Conservation (phyloP, 2,888 invertebrate species). For the Amblyjoppa fuscipennis region DNA sequence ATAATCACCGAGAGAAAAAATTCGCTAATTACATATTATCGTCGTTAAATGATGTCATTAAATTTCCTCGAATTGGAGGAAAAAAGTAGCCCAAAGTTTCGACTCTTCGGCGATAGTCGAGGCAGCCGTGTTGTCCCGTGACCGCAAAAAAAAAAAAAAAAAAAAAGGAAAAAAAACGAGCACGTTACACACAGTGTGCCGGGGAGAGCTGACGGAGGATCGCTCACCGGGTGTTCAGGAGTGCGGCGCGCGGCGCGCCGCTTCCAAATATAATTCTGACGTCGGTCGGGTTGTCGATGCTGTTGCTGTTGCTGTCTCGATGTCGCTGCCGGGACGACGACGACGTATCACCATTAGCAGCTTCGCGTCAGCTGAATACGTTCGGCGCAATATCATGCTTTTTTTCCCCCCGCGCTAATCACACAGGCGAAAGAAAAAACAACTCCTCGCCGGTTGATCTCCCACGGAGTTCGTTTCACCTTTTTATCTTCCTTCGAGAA, state of each 20-base stretch:
- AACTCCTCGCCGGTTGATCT: neutral
- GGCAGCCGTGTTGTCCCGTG: neutral
- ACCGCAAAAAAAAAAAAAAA: neutral
- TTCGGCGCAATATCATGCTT: constrained; percentile 67
- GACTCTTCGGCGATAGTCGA: neutral
- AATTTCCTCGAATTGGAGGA: too few relatives aligned
- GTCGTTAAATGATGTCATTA: too few relatives aligned
- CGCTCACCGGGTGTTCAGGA: constrained; percentile 78
- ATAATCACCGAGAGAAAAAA: too few relatives aligned
- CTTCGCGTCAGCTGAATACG: constrained; percentile 43
- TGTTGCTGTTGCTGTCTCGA: constrained; percentile 50
- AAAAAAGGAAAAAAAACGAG: neutral
- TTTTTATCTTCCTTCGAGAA: neutral
- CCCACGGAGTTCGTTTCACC: neutral
- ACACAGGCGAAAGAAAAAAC: constrained; percentile 7
- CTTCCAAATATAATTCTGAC: constrained; percentile 76
- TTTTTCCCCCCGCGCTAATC: constrained; percentile 10
- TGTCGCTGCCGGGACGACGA: constrained; percentile 50
- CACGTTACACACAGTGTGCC: neutral
- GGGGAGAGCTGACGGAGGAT: neutral
- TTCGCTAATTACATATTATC: too few relatives aligned
- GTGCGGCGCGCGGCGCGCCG: constrained; percentile 67
- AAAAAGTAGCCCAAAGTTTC: too few relatives aligned
- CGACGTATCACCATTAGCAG: constrained; percentile 56
- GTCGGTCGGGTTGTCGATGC: constrained; percentile 52